Base-by-base conservation (phyloP, 1,140 invertebrate genomes). In the Solenopsis fugax region DNA sequence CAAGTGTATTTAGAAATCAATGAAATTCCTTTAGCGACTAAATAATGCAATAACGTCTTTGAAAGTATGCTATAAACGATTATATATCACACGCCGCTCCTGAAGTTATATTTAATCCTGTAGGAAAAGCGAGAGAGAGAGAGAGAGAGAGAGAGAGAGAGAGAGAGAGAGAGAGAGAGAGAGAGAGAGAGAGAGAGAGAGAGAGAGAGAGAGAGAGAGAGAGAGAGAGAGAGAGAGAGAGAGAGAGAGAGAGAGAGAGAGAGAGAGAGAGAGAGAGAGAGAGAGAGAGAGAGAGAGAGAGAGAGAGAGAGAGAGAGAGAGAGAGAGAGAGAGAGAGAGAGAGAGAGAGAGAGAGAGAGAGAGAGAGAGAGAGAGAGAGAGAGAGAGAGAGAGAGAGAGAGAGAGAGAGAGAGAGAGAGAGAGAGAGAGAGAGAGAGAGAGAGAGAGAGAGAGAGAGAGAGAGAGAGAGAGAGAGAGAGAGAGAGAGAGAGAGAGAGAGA, bases 31-130 rank as follows among this genome's bases (percentile, higher is more conserved):
- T 62, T 87, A 85, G 87, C 58, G 77, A 90, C 56, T 81, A 89
- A 90, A 92, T 88, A 88, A 84, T 52, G 85, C 87, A 89, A 89
- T 91, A 91, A 91, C 86, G 90, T 91, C 64, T 89, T 86, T 91
- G 88, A 89, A 91, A 91, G 85, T 91, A 90, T 90, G 87, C 64
- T 88, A 85, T 81, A 77, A 90, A 75, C 81, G 84, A 88, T 88
- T 84, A 84, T 84, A 52, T 90, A 90, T 76, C 82, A 86, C 82
- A 64, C 48, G 80, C 69, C 80, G 41, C 75, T 87, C 80, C 50
- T 78, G 54, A 87, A 90, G 71, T 86, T 86, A 21, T 85, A 86
- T 88, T 87, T 80, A 78, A 81, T 86, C 85, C 52, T 58, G 41
- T 69, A 86, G 69, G 21, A 50, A 75, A 60, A 72, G 37, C 52